Base-by-base conservation (phyloP, 1,140 invertebrate genomes). In the Caenorhabditis tropicalis region DNA sequence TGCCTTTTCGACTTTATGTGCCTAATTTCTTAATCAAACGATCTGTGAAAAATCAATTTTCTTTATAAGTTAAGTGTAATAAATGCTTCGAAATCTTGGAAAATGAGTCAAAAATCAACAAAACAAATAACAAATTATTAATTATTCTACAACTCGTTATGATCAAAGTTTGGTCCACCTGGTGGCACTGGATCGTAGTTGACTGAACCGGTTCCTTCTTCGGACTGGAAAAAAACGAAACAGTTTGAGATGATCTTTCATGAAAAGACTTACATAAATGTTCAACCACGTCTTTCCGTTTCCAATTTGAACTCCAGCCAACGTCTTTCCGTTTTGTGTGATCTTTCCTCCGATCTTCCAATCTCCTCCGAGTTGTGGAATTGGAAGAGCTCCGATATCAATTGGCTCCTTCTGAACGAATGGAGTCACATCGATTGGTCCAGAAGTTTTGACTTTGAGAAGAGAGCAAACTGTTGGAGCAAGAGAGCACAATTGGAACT, bases 261-360 rank as follows among this genome's bases (percentile, higher is more conserved):
- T 7, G 10, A 36, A 10, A 24, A 10, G n/a, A 74, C 65, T 74
- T 2, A 74, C 65, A 74, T 74, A 43, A 43, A 74, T 74, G n/a
- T 46, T 74, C 36, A 74, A 24, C 65, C 65, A 74, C 65, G 65
- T 74, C 21, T 74, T 74, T 74, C 65, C 65, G 27, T 74, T 74
- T 74, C 65, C 65, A 43, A 74, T 39, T 74, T 74, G 65, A 24
- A 74, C 65, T 21, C 65, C 65, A 43, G 65, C 65, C 65, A 74
- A 43, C 3, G 65, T 74, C n/a, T 74, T 74, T 46, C 65, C 65
- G 36, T 74, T 74, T 46, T 74, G 65, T 12, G n/a, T 31, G 36
- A 74, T 74, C n/a, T 46, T 74, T 74, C 36, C 65, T 43, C 65
- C 65, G 21, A 74, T 46, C 65, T 74, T 74, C 65, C 65, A 74